Evolutionary conservation across 2,113 vertebrate genomes (phyloP), one percentile per base, ranked within the genome.

Genomic region (Perca fluviatilis): DNA sequence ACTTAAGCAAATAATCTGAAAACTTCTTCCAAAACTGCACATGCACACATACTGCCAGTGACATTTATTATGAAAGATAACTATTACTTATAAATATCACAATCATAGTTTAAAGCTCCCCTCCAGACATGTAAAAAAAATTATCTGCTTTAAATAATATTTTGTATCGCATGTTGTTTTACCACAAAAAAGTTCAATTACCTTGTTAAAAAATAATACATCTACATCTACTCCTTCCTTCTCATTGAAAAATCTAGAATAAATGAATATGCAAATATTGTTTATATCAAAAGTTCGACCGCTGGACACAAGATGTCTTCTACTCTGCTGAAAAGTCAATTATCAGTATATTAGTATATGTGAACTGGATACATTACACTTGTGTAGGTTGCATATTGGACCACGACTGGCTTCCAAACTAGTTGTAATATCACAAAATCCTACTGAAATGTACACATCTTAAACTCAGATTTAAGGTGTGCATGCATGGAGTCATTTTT

Each of bases 1-100:
- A 62, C 25, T 54, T 62, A 19, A 83, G 60, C 13, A 40, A 79
- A 75, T 58, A 25, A 53, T 70, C 33, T 60, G 51, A 66, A 71
- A 57, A 68, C 8, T 12, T 70, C 21, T 16, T 25, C 43, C 2
- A 65, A 74, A 50, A 49, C 79, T 73, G 82, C 30, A 40, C 63
- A 64, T 49, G 54, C 56, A 57, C 57, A 47, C 54, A 63, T 6
- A 62, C 75, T 50, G 19, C 83, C 46, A 43, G 58, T 70, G 23
- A 30, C 40, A 51, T 86, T 70, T n/a, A 49, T 71, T n/a, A 40
- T 53, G 33, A 25, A 61, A 50, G 57, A 76, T 56, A 75, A 54
- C 46, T 36, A 67, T 49, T 68, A 25, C 49, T 51, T 23, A 57
- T 6, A 72, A n/a, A 86, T 49, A 50, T 21, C 9, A 0, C 43